Evolutionary conservation across 2,888 invertebrate species (phyloP), one percentile per base, ranked within the genome.

Genomic region (Agapetus fuscipes): DNA sequence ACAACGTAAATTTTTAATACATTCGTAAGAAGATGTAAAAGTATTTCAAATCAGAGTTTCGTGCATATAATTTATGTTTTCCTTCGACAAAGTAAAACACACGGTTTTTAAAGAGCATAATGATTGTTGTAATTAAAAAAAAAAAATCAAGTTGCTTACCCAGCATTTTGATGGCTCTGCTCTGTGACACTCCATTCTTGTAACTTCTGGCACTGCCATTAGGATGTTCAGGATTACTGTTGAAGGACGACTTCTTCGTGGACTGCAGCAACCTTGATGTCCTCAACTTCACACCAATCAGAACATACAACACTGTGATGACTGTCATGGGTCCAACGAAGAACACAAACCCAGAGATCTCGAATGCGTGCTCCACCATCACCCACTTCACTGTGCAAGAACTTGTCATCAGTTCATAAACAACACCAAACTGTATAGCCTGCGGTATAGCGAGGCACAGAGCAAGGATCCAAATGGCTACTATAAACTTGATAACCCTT

Each of bases 311-410:
- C 46, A 87, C 82, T 20, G 80, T 79, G 56, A 91, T 88, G 44
- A 89, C 70, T 20, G 83, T 83, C 87, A 91, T 88, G 2, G 90
- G 91, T 29, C 82, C 77, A 26, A 87, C 77, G 58, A 91, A 91
- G 62, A 90, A 88, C 53, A 89, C 64, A 55, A 83, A 77, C 51
- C 81, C 80, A 10, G 89, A 86, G 52, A 87, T 75, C 54, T 83
- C 81, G 55, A 88, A 86, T 46, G 81, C 78, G 62, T 83, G 79
- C 41, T 77, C 75, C 28, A 76, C 65, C 7, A 74, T 66, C 7
- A 62, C 63, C 42, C 73, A 70, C 52, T 73, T 74, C 43, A 80
- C 69, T 20, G 74, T 72, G 55, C 82, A 83, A 14, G 59, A 57
- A 50, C 58, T 65, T 20, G 64, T 61, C 7, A 71, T 72, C 4